Base-by-base conservation (phyloP, 2,888 invertebrate genomes). In the Nymphalis polychloros region DNA sequence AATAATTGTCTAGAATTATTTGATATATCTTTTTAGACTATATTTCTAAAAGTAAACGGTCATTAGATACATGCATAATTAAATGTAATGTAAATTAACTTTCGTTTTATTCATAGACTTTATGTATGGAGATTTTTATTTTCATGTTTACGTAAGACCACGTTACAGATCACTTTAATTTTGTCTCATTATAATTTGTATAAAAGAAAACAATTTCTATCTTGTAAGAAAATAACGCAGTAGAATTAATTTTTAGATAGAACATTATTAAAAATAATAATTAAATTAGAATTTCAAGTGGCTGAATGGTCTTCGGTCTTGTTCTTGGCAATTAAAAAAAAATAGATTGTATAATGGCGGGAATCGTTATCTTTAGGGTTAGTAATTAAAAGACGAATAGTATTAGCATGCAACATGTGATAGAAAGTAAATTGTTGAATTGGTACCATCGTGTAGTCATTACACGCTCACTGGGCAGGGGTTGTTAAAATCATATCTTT, bases 371-470 rank as follows among this genome's bases (percentile, higher is more conserved):
- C 20, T 61, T 60, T 63, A 52, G 23, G 69, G 69, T 65, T 75
- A 59, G 72, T 74, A 74, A 76, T 69, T 73, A 73, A 70, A 69
- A 70, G 70, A 75, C 70, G 66, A 73, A 72, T 68, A 82, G 19
- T 41, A 72, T 86, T 86, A 84, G 84, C 86, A 87, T 87, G 84
- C 73, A 68, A 78, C 83, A 84, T 82, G 83, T 77, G 79, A 82
- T 84, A 80, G 87, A 87, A 87, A 87, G 77, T 77, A 66, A 75
- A 71, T 61, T 57, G 69, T 31, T 57, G 63, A 55, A 68, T 64
- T 55, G 60, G 84, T 80, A 76, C 72, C 68, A 68, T 68, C 69
- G 67, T 71, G 73, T 77, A 72, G 72, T 74, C 61, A 69, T 74
- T 74, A 69, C 73, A 73, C 73, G 74, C 72, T 75, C 72, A 62